These are phyloP conservation scores for Malurus alboscapulatus DNA, from an alignment of 2,113 vertebrate species.

Conservation along the genomic window DNA sequence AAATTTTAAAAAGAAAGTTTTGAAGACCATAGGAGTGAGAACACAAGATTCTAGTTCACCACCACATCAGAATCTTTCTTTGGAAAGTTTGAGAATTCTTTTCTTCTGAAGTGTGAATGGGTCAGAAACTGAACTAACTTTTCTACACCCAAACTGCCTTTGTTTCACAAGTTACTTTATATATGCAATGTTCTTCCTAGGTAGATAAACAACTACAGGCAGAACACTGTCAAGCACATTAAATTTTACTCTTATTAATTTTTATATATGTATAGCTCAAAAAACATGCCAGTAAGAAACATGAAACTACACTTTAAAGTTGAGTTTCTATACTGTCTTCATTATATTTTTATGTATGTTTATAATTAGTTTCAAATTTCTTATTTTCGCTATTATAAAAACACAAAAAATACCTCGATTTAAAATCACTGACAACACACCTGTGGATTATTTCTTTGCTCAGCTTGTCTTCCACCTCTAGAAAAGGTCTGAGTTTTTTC, in stretches of 20 bases:
- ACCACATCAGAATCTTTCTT: not conserved
- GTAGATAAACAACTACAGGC: not conserved
- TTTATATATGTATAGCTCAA: not conserved
- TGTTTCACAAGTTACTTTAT: not conserved
- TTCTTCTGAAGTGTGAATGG: not conserved
- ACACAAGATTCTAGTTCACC: not conserved
- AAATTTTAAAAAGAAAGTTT: not conserved
- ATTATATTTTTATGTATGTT: not conserved
- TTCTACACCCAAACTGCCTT: not conserved
- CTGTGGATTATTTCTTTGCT: constrained; percentile 86
- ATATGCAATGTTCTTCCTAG: not conserved
- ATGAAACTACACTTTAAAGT: not conserved
- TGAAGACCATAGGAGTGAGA: not conserved
- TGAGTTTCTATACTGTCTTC: not conserved
- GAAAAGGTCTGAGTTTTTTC: constrained; percentile 83
- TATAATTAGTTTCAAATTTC: not conserved
- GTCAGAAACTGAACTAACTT: not conserved
- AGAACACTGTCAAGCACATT: not conserved
- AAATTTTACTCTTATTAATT: too few species aligned
- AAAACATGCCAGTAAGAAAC: not conserved
- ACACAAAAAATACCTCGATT: not conserved
- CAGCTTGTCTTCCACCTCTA: constrained; percentile 83
- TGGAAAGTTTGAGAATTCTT: not conserved
- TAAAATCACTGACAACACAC: constrained; percentile 63
- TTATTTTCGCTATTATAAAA: not conserved